Evolutionary conservation across 2,113 vertebrate genomes (phyloP).

Genomic region (Mola mola): DNA sequence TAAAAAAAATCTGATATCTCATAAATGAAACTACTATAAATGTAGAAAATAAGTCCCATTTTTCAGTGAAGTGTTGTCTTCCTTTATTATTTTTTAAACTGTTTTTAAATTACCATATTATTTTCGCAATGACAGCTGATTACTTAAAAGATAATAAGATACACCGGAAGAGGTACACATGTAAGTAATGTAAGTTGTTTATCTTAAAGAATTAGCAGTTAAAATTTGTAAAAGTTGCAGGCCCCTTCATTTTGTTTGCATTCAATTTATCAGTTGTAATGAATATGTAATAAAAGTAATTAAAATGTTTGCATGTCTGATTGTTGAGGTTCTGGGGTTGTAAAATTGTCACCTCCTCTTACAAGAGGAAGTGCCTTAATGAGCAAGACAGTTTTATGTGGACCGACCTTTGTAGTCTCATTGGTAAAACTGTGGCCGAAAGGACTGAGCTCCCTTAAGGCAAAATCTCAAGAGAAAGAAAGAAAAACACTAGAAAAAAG

Average conservation of each 20-base stretch:
- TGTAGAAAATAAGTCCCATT: constrained; percentile 25
- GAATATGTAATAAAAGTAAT: constrained; percentile 72
- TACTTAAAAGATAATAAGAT: no score
- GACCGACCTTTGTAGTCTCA: constrained; percentile 84
- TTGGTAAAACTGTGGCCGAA: constrained; percentile 75
- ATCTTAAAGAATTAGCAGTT: constrained; percentile 24
- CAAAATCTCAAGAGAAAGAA: constrained; percentile 69
- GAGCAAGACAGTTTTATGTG: constrained; percentile 88
- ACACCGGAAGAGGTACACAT: background rate
- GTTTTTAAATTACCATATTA: no score
- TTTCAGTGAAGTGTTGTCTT: background rate
- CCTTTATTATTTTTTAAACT: constrained; percentile 15
- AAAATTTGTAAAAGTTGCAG: constrained; percentile 12
- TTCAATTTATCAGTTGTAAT: constrained; percentile 25
- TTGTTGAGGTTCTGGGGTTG: constrained; percentile 84
- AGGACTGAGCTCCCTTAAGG: constrained; percentile 80
- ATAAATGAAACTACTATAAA: constrained; percentile 10
- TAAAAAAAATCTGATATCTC: constrained; percentile 11
- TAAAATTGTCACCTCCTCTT: constrained; percentile 94
- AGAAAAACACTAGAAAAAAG: constrained; percentile 47
- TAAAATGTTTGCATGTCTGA: constrained; percentile 82
- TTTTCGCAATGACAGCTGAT: no score
- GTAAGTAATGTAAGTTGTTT: constrained; percentile 4
- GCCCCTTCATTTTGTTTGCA: background rate
- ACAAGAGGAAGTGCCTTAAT: constrained; percentile 85